Base-by-base conservation (phyloP, 2,888 invertebrate genomes). In the Drosophila ochracea region DNA sequence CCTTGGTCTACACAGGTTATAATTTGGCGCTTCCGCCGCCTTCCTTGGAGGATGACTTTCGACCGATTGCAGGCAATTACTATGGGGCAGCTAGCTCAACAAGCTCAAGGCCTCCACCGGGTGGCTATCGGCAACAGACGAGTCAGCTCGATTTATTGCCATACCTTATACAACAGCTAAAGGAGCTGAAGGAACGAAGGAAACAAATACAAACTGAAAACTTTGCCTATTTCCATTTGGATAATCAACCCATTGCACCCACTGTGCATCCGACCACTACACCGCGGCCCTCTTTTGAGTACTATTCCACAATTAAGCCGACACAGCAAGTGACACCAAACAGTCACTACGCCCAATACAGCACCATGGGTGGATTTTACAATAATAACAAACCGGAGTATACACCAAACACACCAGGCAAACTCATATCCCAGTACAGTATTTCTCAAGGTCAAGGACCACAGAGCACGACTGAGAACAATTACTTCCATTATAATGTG, bases 301-400 rank as follows among this genome's bases (percentile, higher is more conserved):
- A 76, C 67, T 85, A 87, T 50, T 50, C 82, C 5, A 63, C 82
- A 3, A 5, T 37, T 0, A 84, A 77, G 9, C 63, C 91, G 0
- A 58, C 58, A 3, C 83, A 84, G 25, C 88, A 86, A 54, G 84
- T 84, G 4, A 94, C 95, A 52, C 94, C 95, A 25, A 95, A 94
- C 89, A 94, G 94, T 65, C 95, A 95, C 54, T 95, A 94, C 43
- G 94, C 94, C 68, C 95, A 95, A 33, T 93, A 94, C 43, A 93
- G 95, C 63, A 93, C 93, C 0, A 93, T 94, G 76, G 95, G 95
- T 41, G 95, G 95, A 10, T 95, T 95, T 92, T 95, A 94, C 73
- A 95, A 95, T 82, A 92, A 95, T 81, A 91, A 91, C 47, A 76
- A 78, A 1, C 49, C 58, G 13, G 68, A 59, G 4, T 52, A 64